Evolutionary conservation across 2,888 invertebrate species (phyloP), one percentile per base, ranked within the genome.

Genomic region (Melanostoma mellinum): DNA sequence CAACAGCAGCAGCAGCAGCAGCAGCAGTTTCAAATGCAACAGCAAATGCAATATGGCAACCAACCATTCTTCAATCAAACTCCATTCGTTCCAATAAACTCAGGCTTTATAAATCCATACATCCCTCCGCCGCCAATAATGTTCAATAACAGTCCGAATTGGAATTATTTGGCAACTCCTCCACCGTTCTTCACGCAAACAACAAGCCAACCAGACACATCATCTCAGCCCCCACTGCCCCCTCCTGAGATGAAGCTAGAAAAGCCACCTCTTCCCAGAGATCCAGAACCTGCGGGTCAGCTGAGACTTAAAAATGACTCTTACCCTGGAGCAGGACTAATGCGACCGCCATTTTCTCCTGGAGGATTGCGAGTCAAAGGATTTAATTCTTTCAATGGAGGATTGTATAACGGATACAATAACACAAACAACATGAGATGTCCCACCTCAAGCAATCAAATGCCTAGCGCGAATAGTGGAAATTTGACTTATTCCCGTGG

Each of bases 71-170:
- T 52, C 10, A 69, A 79, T 10, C 58, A 67, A 5, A 3, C 63
- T 3, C 6, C 58, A 4, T 55, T 9, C 20, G 74, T 79, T n/a
- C 53, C 52, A 9, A 60, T 85, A 32, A 80, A 48, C 35, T 38
- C 86, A 40, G 85, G 86, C 60, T 85, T 86, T 44, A 86, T 74
- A 33, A 56, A 79, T 61, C 38, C 69, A 9, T 84, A 35, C 48
- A 61, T 68, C 5, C 72, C 85, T 32, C 56, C 79, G 5, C 80
- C 85, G 4, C 78, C 61, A 20, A 33, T 82, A 9, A 9, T 84
- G 55, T 79, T 53, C 40, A 82, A 73, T 52, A 63, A 9, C 0
- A 67, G 36, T 40, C 50, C 65, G 5, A 4, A 55, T 5, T 84
- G 84, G 84, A 84, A 61, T 6, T 84, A 55, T 9, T 65, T 84